Conservation (phyloP, 2,888 invertebrate species). For the Xanthia icteritia region DNA sequence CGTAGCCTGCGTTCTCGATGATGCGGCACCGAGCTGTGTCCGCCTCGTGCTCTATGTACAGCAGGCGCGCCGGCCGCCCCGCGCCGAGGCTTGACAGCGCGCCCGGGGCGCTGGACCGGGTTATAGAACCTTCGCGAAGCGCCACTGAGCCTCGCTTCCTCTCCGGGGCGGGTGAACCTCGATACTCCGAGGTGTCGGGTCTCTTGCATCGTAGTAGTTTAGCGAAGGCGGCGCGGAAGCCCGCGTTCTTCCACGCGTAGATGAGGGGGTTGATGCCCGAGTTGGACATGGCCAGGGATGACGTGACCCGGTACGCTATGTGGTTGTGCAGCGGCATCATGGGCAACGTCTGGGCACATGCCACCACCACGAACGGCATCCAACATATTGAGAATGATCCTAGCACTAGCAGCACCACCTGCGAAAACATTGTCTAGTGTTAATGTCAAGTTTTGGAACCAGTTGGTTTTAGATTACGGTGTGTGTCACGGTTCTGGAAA, state of each 20-base stretch:
- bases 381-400: conserved; percentile 95
- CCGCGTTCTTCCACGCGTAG: conserved; percentile 96
- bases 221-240: conserved; percentile 93
- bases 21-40: conserved; percentile 86
- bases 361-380: conserved; percentile 94
- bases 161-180: conserved; percentile 90
- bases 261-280: conserved; percentile 95
- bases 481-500: not conserved
- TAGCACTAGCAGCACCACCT: conserved; percentile 94
- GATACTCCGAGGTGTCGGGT: conserved; percentile 90
- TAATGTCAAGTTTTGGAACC: not conserved
- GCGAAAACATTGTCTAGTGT: conserved; percentile 70
- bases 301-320: conserved; percentile 91
- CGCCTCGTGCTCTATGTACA: conserved; percentile 82
- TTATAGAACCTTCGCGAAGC: conserved; percentile 86
- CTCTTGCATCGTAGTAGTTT: conserved; percentile 92
- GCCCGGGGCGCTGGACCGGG: conserved; percentile 82
- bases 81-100: conserved; percentile 81
- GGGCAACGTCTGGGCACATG: conserved; percentile 91
- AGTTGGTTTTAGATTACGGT: not conserved
- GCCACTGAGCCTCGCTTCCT: conserved; percentile 88
- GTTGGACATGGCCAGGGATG: conserved; percentile 94
- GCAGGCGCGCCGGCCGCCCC: conserved; percentile 84
- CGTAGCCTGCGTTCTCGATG: conserved; percentile 88
- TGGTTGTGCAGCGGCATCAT: conserved; percentile 88